Percentiles rank a stretch among this genome's conserved stretches.
Evolutionary conservation across 2,113 vertebrate species (phyloP).

Genomic region (Thamnaconus septentrionalis): DNA sequence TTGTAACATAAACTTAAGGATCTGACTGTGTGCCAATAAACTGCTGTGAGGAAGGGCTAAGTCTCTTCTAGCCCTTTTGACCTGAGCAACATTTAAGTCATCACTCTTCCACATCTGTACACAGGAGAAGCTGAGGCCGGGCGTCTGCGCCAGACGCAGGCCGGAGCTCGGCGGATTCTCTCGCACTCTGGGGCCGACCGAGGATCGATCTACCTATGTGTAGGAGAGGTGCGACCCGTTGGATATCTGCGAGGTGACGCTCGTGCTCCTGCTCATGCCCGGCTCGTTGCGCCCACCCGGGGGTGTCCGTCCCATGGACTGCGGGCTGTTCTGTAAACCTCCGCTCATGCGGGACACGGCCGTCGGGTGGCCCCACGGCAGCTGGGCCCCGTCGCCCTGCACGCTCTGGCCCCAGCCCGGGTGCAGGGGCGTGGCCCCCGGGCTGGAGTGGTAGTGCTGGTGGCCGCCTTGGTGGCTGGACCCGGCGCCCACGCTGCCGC

Average conservation of each 20-base stretch:
- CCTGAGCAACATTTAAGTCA: constrained; percentile 73
- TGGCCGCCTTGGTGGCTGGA: constrained; percentile 82
- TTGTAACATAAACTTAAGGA: constrained; percentile 58
- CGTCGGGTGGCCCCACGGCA: constrained; percentile 88
- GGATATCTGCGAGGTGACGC: constrained; percentile 99
- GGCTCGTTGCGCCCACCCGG: constrained; percentile 94
- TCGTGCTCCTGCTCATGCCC: constrained; percentile 98
- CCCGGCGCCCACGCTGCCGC: constrained; percentile 50
- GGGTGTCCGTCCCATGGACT: constrained; percentile 94
- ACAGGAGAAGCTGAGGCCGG: constrained; percentile 24
- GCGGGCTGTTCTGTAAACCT: constrained; percentile 95
- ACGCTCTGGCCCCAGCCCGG: constrained; percentile 90
- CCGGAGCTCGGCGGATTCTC: constrained; percentile 30
- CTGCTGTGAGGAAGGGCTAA: constrained; percentile 58
- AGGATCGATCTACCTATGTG: constrained; percentile 78
- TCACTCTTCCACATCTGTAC: constrained; percentile 68
- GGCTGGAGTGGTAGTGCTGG: constrained; percentile 84
- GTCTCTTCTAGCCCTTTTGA: constrained; percentile 63
- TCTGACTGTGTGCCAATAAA: constrained; percentile 65
- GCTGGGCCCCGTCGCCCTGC: constrained; percentile 81
- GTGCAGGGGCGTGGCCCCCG: constrained; percentile 85
- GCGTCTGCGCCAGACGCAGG: constrained; percentile 22
- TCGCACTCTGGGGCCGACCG: constrained; percentile 28
- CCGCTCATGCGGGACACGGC: constrained; percentile 85
- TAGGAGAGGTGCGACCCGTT: constrained; percentile 99